Evolutionary conservation across 2,888 invertebrate genomes (phyloP).

Genomic region (Plagodis pulveraria): DNA sequence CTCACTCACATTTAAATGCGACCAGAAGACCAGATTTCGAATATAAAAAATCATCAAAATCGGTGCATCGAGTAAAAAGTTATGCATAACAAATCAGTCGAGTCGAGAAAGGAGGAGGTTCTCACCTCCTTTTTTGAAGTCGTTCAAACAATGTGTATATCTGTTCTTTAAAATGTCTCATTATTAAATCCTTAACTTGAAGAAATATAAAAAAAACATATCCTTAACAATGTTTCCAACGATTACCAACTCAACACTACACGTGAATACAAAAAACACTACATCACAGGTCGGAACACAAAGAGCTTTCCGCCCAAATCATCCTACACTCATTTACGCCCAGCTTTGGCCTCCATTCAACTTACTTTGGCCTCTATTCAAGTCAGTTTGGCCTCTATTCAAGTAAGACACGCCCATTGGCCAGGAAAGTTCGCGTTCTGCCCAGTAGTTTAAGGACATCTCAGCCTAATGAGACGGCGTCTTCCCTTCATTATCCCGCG

Average conservation of each 20-base stretch:
- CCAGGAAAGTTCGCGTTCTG: constrained; percentile 43
- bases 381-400: constrained; percentile 22
- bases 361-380: constrained; percentile 22
- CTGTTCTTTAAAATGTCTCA: no score
- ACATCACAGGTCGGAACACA: constrained; percentile 20
- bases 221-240: constrained; percentile 11
- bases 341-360: constrained; percentile 29
- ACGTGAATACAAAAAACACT: not conserved
- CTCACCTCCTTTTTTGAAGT: no score
- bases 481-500: constrained; percentile 48
- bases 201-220: no score
- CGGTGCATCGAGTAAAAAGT: no score
- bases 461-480: constrained; percentile 52
- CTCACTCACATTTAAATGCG: no score
- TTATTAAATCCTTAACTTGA: no score
- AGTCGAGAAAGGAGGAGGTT: no score
- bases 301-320: constrained; percentile 31
- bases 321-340: constrained; percentile 38
- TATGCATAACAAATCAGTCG: no score
- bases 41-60: no score
- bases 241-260: not conserved
- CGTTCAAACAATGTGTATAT: no score
- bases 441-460: constrained; percentile 53
- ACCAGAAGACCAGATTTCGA: no score
- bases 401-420: constrained; percentile 43